A percentile compares a stretch with the other conserved stretches of the same genome.
phyloP scores from a whole-genome alignment of 2,797 vertebrate genomes.

The Alexandromys oeconomus region DNA sequence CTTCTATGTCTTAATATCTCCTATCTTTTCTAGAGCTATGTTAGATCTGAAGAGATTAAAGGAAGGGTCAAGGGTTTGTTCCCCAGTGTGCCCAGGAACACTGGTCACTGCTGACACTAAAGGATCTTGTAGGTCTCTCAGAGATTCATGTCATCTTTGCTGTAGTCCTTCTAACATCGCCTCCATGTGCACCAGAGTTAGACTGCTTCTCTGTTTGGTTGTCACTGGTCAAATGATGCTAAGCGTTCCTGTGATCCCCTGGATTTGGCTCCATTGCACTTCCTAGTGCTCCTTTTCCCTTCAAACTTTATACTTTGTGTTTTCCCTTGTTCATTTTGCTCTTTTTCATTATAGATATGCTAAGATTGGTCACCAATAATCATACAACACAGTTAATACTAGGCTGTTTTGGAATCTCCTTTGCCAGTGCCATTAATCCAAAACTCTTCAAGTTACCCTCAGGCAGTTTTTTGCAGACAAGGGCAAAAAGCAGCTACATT shows the following conservation, averaged over 20 bases:
- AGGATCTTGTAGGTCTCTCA: background rate
- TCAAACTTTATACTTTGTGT: no score
- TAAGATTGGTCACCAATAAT: no score
- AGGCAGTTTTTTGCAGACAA: no score
- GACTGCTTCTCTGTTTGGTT: background rate
- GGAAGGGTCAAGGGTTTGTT: background rate
- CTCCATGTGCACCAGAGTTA: background rate
- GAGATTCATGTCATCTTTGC: background rate
- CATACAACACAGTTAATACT: no score
- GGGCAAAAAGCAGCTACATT: no score
- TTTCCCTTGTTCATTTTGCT: no score
- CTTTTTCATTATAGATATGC: no score
- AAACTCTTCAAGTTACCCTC: no score
- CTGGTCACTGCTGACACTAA: background rate
- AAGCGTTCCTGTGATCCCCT: background rate
- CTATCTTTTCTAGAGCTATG: background rate
- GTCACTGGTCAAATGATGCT: slow-evolving; percentile 9
- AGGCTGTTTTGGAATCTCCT: no score
- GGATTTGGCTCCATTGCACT: background rate
- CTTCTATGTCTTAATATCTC: background rate
- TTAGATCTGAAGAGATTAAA: background rate
- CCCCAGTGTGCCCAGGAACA: background rate
- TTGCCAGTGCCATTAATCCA: no score
- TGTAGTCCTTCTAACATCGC: background rate
- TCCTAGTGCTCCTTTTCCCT: no score